A percentile compares a stretch with the other conserved stretches of the same genome.
phyloP scores from a whole-genome alignment of 2,797 vertebrate genomes.

The Poeciliopsis gracilis region DNA sequence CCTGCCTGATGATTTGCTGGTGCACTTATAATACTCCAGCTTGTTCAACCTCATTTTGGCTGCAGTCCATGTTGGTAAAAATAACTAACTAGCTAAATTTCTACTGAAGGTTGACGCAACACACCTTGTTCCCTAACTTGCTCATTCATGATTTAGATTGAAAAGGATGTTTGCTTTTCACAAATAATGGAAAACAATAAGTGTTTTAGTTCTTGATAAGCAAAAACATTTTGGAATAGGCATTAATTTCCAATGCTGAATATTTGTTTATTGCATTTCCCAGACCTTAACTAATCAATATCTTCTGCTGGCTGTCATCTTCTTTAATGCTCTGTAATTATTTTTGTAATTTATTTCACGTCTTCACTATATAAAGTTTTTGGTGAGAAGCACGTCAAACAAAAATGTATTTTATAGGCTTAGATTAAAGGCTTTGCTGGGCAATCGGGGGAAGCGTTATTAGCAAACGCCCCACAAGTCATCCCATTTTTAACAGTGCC shows the following conservation, averaged over 20 bases:
- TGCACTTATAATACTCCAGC: constrained; percentile 29
- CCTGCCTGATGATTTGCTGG: constrained; percentile 25
- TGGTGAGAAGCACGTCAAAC: constrained; percentile 21
- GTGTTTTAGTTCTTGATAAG: constrained; percentile 24
- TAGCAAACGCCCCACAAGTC: not conserved
- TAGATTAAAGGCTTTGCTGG: constrained; percentile 22
- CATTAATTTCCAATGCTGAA: constrained; percentile 18
- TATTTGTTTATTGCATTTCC: constrained; percentile 27
- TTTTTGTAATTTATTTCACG: constrained; percentile 38
- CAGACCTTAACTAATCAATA: constrained; percentile 36
- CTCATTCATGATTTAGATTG: constrained; percentile 45
- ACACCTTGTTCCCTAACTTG: constrained; percentile 17
- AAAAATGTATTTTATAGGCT: constrained; percentile 15
- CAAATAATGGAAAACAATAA: constrained; percentile 48
- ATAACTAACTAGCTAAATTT: constrained; percentile 17
- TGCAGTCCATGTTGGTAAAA: constrained; percentile 14
- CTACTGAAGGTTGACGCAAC: constrained; percentile 45
- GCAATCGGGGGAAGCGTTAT: not conserved
- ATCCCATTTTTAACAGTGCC: not conserved
- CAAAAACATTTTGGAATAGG: not conserved
- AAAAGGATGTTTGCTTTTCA: constrained; percentile 45
- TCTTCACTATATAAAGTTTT: constrained; percentile 34
- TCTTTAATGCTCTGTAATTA: constrained; percentile 41
- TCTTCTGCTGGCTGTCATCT: constrained; percentile 21
- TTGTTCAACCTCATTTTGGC: constrained; percentile 8